These are phyloP conservation scores for Linepithema humile DNA, from an alignment of 1,140 invertebrate species.

Conservation along the genomic window DNA sequence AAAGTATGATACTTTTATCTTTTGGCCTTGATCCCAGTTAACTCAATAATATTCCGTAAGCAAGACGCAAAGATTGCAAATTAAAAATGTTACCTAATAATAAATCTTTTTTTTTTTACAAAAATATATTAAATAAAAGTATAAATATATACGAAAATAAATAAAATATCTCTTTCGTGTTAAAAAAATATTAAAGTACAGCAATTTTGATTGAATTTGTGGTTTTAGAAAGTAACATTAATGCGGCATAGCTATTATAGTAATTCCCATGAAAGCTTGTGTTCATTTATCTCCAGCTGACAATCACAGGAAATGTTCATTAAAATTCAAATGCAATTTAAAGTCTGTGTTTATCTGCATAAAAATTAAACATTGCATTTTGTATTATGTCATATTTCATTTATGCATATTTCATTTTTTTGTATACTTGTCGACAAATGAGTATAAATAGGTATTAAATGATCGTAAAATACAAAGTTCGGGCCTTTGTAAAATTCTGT, in stretches of 20 bases:
- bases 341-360: background rate
- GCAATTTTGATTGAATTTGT: background rate
- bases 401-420: background rate
- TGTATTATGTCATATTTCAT: background rate
- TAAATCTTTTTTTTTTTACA: too few relatives aligned
- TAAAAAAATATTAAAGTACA: background rate
- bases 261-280: constrained; percentile 8
- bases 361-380: background rate
- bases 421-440: background rate
- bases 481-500: too few relatives aligned
- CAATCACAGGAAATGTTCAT: background rate
- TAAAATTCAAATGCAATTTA: background rate
- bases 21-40: background rate
- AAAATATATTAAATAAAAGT: too few relatives aligned
- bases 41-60: too few relatives aligned
- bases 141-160: background rate
- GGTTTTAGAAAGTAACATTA: background rate
- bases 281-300: background rate
- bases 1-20: background rate
- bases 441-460: background rate
- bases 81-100: too few relatives aligned
- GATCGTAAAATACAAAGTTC: background rate
- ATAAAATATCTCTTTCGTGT: background rate
- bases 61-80: too few relatives aligned
- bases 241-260: background rate